These are phyloP conservation scores for Xenops minutus DNA, from an alignment of 2,797 vertebrate species.

Conservation along the genomic window DNA sequence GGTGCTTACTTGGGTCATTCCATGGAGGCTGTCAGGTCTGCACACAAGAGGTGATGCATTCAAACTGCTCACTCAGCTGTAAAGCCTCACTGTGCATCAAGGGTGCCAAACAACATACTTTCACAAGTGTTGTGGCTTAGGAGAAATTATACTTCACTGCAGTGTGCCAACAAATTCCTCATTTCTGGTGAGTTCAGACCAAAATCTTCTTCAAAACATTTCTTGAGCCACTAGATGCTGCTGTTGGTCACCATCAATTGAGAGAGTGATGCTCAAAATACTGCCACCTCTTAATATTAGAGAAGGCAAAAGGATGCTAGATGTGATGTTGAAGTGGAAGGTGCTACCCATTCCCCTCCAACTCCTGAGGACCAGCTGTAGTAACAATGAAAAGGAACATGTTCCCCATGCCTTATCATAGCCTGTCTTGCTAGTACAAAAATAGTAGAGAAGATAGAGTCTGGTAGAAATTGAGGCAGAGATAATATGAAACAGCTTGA, in stretches of 20 bases:
- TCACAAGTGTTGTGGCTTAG: neutral
- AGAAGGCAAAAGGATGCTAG: neutral
- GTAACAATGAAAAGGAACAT: neutral
- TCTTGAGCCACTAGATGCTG: neutral
- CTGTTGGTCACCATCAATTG: neutral
- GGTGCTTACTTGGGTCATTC: neutral
- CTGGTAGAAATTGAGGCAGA: neutral
- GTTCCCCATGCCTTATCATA: neutral
- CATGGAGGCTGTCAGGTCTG: neutral
- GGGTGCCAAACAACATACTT: neutral
- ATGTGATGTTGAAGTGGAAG: neutral
- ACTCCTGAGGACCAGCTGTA: neutral
- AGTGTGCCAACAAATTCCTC: neutral
- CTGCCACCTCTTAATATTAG: neutral
- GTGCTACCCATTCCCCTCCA: neutral
- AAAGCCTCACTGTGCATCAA: neutral
- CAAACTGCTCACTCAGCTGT: neutral
- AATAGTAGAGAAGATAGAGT: neutral
- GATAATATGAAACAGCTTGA: neutral
- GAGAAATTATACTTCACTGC: neutral
- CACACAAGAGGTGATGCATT: neutral
- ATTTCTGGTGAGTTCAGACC: neutral
- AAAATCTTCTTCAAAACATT: neutral
- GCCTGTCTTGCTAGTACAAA: neutral
- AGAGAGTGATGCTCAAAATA: neutral